Conservation (phyloP, 1,140 invertebrate genomes). For the Chionoecetes opilio region DNA sequence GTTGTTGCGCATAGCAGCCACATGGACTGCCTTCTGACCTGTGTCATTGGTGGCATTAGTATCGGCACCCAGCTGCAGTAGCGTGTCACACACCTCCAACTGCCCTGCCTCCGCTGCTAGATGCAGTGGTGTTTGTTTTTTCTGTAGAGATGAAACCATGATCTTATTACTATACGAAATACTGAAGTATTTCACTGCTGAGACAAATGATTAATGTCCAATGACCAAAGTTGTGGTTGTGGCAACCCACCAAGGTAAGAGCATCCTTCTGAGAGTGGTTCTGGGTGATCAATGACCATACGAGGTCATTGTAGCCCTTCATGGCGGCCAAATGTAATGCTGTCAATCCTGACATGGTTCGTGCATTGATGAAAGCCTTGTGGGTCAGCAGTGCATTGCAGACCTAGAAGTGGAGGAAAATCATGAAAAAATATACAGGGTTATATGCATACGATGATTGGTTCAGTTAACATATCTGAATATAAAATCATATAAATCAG, state of each 20-base stretch:
- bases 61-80: slow-evolving; percentile 97
- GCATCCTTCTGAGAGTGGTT: slow-evolving; percentile 98
- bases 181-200: neutral
- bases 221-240: neutral
- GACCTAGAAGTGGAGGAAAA: slow-evolving; percentile 87
- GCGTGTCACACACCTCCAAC: slow-evolving; percentile 95
- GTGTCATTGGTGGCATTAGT: slow-evolving; percentile 98
- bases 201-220: neutral
- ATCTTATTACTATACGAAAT: neutral
- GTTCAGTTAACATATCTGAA: neutral
- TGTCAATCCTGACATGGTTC: slow-evolving; percentile 88
- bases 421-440: too few relatives aligned
- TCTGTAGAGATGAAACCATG: slow-evolving; percentile 55
- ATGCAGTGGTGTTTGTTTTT: slow-evolving; percentile 94
- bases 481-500: too few relatives aligned
- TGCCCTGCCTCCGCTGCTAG: slow-evolving; percentile 96
- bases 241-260: slow-evolving; percentile 89
- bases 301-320: slow-evolving; percentile 96
- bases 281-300: slow-evolving; percentile 95
- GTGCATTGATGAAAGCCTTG: slow-evolving; percentile 98
- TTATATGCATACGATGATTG: too few relatives aligned
- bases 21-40: slow-evolving; percentile 91
- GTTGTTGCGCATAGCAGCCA: slow-evolving; percentile 99
- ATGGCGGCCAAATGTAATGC: slow-evolving; percentile 91
- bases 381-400: slow-evolving; percentile 97